Evolutionary conservation across 1,140 invertebrate species (phyloP), one percentile per base, ranked within the genome.

Genomic region (Hormaphis cornu): DNA sequence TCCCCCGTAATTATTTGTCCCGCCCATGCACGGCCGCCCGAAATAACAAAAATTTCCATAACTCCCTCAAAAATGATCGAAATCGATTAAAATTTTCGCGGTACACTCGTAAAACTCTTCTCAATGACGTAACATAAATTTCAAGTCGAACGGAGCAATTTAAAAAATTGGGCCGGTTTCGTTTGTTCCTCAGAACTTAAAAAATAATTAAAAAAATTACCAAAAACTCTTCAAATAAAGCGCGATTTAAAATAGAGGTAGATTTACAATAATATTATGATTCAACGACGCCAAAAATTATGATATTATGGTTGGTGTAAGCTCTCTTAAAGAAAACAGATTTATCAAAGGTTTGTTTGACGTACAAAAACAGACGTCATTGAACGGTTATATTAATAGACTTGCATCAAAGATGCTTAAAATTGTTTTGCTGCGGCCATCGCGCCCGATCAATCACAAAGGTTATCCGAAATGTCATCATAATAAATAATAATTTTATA

Each of bases 381-480:
- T 50, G 44, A 48, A 48, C n/a, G 2, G 26, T 12, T 1, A 8
- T 63, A 66, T 66, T 35, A 22, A 37, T 50, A 66, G 28, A 66
- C 50, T 30, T 66, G 28, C n/a, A 66, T 66, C 14, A 22, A 46
- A 66, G 61, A 30, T n/a, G 24, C 35, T 42, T 46, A 46, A 20
- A 44, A 63, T 58, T 58, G 54, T 58, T 63, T 30, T 35, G 28
- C 33, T 30, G 9, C 16, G 20, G 30, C 8, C 50, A 16, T 66
- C 35, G 7, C 2, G 16, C 28, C 12, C 18, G 5, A 33, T n/a
- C 28, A 48, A 24, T 35, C 28, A n/a, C n/a, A 66, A 66, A 66
- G 61, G 61, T 66, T 66, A 66, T 66, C n/a, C 59, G 9, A 59
- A 56, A 54, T 54, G 18, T 54, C 52, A 24, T 54, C 20, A 33